Base-by-base conservation (phyloP, 2,888 invertebrate species). In the Hirtodrosophila alboralis region DNA sequence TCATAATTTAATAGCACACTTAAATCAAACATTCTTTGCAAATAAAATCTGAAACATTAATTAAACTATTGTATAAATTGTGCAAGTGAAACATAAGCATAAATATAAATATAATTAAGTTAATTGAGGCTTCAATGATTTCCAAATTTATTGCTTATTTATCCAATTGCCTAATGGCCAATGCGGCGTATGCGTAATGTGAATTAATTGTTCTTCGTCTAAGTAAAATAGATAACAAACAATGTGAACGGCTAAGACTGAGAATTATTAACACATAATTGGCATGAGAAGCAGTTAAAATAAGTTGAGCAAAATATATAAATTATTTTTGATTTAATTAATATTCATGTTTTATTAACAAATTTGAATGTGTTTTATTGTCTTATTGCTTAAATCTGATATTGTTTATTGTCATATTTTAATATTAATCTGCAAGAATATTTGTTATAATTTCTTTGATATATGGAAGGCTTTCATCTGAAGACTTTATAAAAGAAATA, bases 121-220 rank as follows among this genome's bases (percentile, higher is more conserved):
- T 76, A 76, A 84, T 76, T 65, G 66, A 43, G 41, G 33, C 16
- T 6, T 37, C 37, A 76, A 61, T 76, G 58, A 58, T 18, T 41
- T 41, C 45, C 65, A 58, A 71, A 70, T 68, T 27, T 48, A 68
- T 53, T 41, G 56, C 73, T 52, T 56, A 72, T 49, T 61, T 59
- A 27, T 49, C 58, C 49, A 49, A 70, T 66, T 63, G 37, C 27
- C 65, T 51, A 45, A 49, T 49, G 61, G 40, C 34, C 16, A 23
- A 54, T 45, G 60, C 51, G 47, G 44, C 71, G 58, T 58, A 48
- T 67, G 44, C 44, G 34, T 73, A 75, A 81, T 74, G 27, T 28
- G n/a, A 56, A 68, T 60, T 60, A 31, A 63, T 63, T 52, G 53
- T 34, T 16, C 23, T 26, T 12, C 5, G n/a, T 6, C 8, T 0